Conservation (phyloP, 2,888 invertebrate species). For the Thera britannica region DNA sequence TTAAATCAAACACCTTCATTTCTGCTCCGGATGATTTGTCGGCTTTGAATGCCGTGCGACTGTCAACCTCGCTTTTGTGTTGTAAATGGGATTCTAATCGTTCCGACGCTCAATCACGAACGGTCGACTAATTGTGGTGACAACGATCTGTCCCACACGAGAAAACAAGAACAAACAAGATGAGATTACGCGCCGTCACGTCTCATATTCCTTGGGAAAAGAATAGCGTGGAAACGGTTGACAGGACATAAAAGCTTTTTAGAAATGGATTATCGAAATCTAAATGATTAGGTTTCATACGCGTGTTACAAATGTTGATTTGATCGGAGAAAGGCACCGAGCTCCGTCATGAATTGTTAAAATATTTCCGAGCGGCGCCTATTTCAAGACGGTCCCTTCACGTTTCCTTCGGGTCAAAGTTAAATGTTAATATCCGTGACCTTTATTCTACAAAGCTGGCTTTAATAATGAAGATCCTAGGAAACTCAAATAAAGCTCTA, state of each 20-base stretch:
- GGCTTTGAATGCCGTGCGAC: constrained; percentile 38
- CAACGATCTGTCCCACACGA: constrained; percentile 40
- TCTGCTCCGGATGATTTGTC: constrained; percentile 36
- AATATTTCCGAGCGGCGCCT: constrained; percentile 16
- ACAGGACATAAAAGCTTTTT: constrained; percentile 10
- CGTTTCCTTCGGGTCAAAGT: constrained; percentile 24
- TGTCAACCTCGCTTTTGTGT: constrained; percentile 43
- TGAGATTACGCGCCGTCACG: constrained; percentile 21
- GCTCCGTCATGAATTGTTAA: constrained; percentile 34
- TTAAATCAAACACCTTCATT: background rate
- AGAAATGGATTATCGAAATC: constrained; percentile 7
- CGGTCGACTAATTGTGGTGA: constrained; percentile 40
- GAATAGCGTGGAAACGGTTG: constrained; percentile 2
- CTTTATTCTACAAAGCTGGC: constrained; percentile 11
- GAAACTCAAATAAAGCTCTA: constrained; percentile 12
- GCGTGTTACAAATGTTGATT: constrained; percentile 22
- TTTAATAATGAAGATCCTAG: constrained; percentile 9
- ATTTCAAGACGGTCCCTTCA: constrained; percentile 18
- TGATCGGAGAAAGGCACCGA: constrained; percentile 20
- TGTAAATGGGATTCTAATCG: constrained; percentile 50
- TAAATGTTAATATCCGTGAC: constrained; percentile 31
- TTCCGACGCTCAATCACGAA: constrained; percentile 40
- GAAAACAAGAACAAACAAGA: constrained; percentile 19
- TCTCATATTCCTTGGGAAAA: constrained; percentile 14
- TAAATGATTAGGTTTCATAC: constrained; percentile 13